A percentile compares a stretch with the other conserved stretches of the same genome.
phyloP scores from a whole-genome alignment of 2,797 vertebrate species.

The Taeniopygia guttata region DNA sequence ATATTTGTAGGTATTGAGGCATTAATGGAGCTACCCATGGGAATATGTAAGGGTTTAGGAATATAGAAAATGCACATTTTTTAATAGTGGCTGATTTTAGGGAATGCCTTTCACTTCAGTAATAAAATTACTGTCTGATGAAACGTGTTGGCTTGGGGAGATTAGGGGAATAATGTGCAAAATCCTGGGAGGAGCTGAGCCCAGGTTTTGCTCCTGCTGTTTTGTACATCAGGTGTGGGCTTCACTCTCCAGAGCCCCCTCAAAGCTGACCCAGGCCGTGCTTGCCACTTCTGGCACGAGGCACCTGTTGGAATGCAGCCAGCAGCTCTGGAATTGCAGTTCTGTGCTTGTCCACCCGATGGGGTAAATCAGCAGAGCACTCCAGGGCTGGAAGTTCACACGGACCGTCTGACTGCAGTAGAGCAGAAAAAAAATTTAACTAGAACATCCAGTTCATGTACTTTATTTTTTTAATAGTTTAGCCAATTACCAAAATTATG shows the following conservation, averaged over 20 bases:
- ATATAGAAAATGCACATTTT: accelerated
- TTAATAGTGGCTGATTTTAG: neutral
- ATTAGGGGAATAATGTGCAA: neutral
- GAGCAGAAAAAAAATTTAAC: neutral
- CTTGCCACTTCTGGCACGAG: accelerated
- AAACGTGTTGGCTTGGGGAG: neutral
- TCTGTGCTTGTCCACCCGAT: neutral
- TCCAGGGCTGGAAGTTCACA: accelerated
- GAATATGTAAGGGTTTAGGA: neutral
- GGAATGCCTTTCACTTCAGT: neutral
- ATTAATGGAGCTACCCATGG: neutral
- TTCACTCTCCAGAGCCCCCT: accelerated
- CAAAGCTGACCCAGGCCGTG: neutral
- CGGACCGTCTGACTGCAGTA: accelerated
- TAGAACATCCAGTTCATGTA: neutral
- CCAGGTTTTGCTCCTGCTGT: neutral
- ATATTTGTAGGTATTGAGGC: neutral
- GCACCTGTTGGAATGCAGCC: accelerated
- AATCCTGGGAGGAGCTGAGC: accelerated
- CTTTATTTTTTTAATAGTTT: neutral
- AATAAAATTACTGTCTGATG: neutral
- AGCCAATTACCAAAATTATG: accelerated
- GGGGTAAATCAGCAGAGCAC: neutral
- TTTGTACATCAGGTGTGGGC: neutral
- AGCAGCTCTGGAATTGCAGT: neutral